A percentile compares a stretch with the other conserved stretches of the same genome.
phyloP scores from a whole-genome alignment of 2,888 invertebrate species.

The Sarcophaga carnaria region DNA sequence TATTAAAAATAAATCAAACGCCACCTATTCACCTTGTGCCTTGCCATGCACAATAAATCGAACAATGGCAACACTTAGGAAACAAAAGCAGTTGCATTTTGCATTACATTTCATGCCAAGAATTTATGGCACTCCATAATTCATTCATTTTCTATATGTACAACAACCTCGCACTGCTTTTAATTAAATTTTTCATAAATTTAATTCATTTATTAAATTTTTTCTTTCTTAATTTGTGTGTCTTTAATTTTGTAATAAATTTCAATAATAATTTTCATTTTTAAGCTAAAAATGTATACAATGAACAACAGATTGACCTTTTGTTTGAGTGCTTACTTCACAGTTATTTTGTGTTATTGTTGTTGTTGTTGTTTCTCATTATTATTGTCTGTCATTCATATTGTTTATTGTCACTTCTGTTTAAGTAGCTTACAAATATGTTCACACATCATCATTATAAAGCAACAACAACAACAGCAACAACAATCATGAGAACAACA shows the following conservation, averaged over 20 bases:
- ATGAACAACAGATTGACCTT: conserved; percentile 30
- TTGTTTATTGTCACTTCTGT: conserved; percentile 57
- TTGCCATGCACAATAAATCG: too few relatives aligned
- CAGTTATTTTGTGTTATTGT: not conserved
- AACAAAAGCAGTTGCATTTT: too few relatives aligned
- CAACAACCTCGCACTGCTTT: too few relatives aligned
- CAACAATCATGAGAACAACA: conserved; percentile 5
- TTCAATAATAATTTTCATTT: conserved; percentile 9
- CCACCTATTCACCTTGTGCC: too few relatives aligned
- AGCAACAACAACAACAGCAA: conserved; percentile 26
- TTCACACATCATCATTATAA: conserved; percentile 48
- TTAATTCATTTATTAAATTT: not conserved
- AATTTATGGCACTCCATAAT: too few relatives aligned
- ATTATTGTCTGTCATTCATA: conserved; percentile 13
- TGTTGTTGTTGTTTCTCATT: conserved; percentile 18
- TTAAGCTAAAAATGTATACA: not conserved
- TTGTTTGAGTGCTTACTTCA: conserved; percentile 20
- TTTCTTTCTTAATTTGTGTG: conserved; percentile 22
- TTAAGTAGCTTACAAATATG: conserved; percentile 34
- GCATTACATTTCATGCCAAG: too few relatives aligned
- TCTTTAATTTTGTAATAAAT: not conserved
- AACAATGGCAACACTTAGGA: too few relatives aligned
- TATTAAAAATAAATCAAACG: too few relatives aligned
- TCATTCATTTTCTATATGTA: too few relatives aligned
- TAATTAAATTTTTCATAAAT: too few relatives aligned